Percentiles rank a stretch among this genome's conserved stretches.
Conservation (phyloP, 2,888 invertebrate genomes). For the Tanaodytes sp. region DNA sequence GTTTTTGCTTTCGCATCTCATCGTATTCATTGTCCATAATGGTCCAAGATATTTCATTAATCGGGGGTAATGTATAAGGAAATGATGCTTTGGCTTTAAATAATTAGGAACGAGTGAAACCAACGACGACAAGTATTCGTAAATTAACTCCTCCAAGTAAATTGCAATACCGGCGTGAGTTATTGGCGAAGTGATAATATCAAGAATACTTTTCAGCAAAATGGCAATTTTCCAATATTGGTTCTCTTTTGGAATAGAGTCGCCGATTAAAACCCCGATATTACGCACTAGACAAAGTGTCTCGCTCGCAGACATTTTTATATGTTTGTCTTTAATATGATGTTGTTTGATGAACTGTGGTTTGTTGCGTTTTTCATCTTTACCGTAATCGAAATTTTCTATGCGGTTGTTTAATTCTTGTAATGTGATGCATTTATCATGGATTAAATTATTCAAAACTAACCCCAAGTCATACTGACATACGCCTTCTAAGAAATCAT, state of each 20-base stretch:
- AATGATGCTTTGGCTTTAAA: slow-evolving; percentile 12
- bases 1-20: slow-evolving; percentile 25
- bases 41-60: not conserved
- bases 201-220: slow-evolving; percentile 16
- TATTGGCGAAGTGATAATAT: slow-evolving; percentile 21
- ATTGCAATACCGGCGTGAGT: slow-evolving; percentile 1
- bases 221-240: slow-evolving; percentile 31
- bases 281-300: slow-evolving; percentile 35
- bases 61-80: slow-evolving; percentile 10
- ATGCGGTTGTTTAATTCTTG: slow-evolving; percentile 35
- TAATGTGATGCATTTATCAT: slow-evolving; percentile 14
- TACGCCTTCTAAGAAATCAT: slow-evolving; percentile 39
- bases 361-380: not conserved
- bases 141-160: slow-evolving; percentile 18
- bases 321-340: not conserved
- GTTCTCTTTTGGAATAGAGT: slow-evolving; percentile 32
- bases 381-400: slow-evolving; percentile 40
- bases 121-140: slow-evolving; percentile 21
- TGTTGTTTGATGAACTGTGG: not conserved
- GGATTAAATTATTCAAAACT: slow-evolving; percentile 48
- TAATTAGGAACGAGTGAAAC: slow-evolving; percentile 14
- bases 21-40: not conserved
- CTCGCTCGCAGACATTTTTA: slow-evolving; percentile 14
- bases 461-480: slow-evolving; percentile 46
- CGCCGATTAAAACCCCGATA: slow-evolving; percentile 40